These are phyloP conservation scores for Eulithis testata DNA, from an alignment of 2,888 invertebrate genomes.

Conservation along the genomic window DNA sequence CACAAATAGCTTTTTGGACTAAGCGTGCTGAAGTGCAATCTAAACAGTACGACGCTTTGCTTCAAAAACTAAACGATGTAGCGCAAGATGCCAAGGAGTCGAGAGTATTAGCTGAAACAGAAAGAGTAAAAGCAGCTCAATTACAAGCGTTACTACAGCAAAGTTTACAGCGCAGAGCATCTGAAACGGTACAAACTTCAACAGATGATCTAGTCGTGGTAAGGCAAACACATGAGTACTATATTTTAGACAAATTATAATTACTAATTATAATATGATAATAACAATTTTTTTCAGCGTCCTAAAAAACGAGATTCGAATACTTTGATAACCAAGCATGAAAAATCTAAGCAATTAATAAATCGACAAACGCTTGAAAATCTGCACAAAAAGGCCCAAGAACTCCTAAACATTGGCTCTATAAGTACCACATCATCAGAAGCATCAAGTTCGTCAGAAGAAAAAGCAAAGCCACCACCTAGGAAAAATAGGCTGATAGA, in stretches of 20 bases:
- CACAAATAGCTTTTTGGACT: constrained; percentile 66
- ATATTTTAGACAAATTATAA: not conserved
- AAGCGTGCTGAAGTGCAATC: constrained; percentile 69
- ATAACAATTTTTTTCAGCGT: constrained; percentile 35
- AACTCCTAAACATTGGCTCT: constrained; percentile 67
- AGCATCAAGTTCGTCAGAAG: constrained; percentile 49
- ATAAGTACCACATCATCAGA: constrained; percentile 68
- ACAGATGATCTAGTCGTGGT: constrained; percentile 38
- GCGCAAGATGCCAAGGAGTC: constrained; percentile 68
- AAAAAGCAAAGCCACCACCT: constrained; percentile 42
- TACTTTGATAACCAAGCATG: constrained; percentile 33
- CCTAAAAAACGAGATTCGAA: constrained; percentile 24
- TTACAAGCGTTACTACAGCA: constrained; percentile 63
- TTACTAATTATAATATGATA: too few species aligned
- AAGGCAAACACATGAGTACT: constrained; percentile 10
- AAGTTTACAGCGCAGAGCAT: constrained; percentile 46
- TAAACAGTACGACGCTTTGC: constrained; percentile 68
- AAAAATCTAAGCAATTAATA: constrained; percentile 46
- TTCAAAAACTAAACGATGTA: constrained; percentile 69
- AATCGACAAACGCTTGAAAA: constrained; percentile 64
- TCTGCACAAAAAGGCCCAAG: constrained; percentile 75
- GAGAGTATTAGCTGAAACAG: constrained; percentile 62
- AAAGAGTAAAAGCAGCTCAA: constrained; percentile 60
- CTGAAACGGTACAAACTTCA: constrained; percentile 40
- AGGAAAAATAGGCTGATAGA: constrained; percentile 33